Evolutionary conservation across 2,113 vertebrate species (phyloP), one percentile per base, ranked within the genome.

Genomic region (Anarhynchus alexandrinus): DNA sequence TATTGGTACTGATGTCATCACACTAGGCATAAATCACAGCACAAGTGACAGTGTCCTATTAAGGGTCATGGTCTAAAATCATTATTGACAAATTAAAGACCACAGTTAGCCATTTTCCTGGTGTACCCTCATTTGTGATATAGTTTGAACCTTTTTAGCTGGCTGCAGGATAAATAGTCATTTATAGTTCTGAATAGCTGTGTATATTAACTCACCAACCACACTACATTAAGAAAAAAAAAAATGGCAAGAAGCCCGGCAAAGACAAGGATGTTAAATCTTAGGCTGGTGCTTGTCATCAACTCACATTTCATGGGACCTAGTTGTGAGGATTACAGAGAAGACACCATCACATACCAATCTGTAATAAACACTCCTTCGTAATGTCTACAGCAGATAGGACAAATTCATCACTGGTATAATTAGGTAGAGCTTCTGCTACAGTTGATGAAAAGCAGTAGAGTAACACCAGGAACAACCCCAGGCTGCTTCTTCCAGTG

Each of bases 21-120:
- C 97, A 97, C 97, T 92, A 97, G 98, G 98, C 98, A 99, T 99
- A 99, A 99, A 99, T 99, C 99, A 99, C 98, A 97, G 98, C 97
- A 98, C 97, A 96, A 98, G 98, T 98, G 99, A 99, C 99, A 99
- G 99, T 99, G 99, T 99, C 99, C 99, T 99, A 99, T 99, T 99
- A 99, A 98, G 97, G 98, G 98, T 98, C 96, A 98, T 47, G 97
- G 98, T 98, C 98, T 97, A 97, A 98, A 99, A 98, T 99, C 99
- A 99, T 99, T 99, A 99, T 99, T 99, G 98, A 98, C 98, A 98
- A 99, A 99, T 98, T 99, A 98, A 98, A 97, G 95, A 98, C 98
- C 98, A 98, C 97, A 98, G 98, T 98, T 98, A 98, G 98, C 96
- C 96, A 93, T 98, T 98, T 98, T 95, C 94, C 96, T 4, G 0